Conservation (phyloP, 2,113 vertebrate species). For the Vidua chalybeata region DNA sequence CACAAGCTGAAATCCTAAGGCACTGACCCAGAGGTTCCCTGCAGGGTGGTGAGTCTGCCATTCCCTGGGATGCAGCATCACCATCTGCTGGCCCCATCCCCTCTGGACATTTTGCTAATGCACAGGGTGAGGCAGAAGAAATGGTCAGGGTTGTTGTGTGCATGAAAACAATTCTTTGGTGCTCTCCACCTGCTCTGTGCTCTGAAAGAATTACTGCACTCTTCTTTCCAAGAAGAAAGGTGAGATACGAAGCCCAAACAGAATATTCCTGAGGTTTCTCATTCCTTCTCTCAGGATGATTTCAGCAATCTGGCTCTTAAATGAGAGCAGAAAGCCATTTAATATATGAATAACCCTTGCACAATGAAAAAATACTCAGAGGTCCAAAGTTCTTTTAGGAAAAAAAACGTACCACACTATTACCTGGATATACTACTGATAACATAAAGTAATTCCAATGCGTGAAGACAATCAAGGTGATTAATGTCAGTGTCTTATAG, state of each 20-base stretch:
- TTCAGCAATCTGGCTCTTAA: background rate
- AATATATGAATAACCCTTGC: background rate
- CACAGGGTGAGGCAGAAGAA: background rate
- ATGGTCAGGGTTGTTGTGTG: background rate
- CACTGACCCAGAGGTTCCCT: background rate
- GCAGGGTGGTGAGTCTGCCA: background rate
- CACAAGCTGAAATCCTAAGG: accelerated
- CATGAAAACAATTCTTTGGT: background rate
- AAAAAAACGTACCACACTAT: background rate
- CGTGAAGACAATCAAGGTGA: too few relatives aligned
- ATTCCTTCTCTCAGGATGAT: background rate
- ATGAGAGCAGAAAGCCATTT: background rate
- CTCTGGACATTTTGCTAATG: background rate
- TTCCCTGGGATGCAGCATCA: background rate
- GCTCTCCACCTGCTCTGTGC: background rate
- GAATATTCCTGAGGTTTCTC: background rate
- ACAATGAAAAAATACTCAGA: background rate
- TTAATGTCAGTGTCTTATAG: background rate
- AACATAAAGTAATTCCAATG: background rate
- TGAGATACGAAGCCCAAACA: background rate
- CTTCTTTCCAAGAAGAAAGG: background rate
- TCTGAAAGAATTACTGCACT: background rate
- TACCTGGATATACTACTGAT: background rate
- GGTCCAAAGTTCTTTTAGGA: background rate
- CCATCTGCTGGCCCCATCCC: background rate